A percentile compares a stretch with the other conserved stretches of the same genome.
Conservation (phyloP, 2,797 vertebrate genomes). For the Diceros bicornis region DNA sequence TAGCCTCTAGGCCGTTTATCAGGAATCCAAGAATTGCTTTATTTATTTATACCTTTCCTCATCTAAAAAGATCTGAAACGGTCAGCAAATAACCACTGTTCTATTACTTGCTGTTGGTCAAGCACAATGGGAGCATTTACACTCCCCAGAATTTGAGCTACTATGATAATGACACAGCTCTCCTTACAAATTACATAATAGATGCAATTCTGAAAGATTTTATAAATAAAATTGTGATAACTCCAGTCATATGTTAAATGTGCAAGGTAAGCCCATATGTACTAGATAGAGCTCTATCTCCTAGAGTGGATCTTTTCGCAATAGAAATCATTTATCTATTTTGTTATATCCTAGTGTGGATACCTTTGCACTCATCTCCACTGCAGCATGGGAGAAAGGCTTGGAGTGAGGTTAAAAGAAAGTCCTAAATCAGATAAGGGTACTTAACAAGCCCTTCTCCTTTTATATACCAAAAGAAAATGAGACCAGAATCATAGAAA, state of each 20-base stretch:
- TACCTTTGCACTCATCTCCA: neutral
- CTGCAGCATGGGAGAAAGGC: neutral
- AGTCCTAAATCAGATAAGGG: neutral
- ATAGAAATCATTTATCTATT: constrained; percentile 43
- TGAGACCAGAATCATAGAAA: neutral
- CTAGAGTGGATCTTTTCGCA: neutral
- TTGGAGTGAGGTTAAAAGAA: constrained; percentile 45
- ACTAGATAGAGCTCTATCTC: constrained; percentile 13
- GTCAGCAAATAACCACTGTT: constrained; percentile 62
- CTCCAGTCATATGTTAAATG: constrained; percentile 40
- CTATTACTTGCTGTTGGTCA: neutral
- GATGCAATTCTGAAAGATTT: constrained; percentile 48
- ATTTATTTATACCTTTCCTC: constrained; percentile 67
- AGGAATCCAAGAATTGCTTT: constrained; percentile 72
- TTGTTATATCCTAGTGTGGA: neutral
- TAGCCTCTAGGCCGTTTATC: constrained; percentile 20
- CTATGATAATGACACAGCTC: constrained; percentile 36
- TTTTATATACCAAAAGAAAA: neutral
- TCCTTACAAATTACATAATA: constrained; percentile 39
- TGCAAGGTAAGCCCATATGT: constrained; percentile 27
- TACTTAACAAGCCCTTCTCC: neutral
- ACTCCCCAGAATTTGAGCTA: constrained; percentile 21
- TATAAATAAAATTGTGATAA: constrained; percentile 64
- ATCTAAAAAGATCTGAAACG: constrained; percentile 67
- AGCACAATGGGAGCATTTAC: constrained; percentile 42